Evolutionary conservation across 2,888 invertebrate species (phyloP), one percentile per base, ranked within the genome.

Genomic region (Mesorhabditis sp.): DNA sequence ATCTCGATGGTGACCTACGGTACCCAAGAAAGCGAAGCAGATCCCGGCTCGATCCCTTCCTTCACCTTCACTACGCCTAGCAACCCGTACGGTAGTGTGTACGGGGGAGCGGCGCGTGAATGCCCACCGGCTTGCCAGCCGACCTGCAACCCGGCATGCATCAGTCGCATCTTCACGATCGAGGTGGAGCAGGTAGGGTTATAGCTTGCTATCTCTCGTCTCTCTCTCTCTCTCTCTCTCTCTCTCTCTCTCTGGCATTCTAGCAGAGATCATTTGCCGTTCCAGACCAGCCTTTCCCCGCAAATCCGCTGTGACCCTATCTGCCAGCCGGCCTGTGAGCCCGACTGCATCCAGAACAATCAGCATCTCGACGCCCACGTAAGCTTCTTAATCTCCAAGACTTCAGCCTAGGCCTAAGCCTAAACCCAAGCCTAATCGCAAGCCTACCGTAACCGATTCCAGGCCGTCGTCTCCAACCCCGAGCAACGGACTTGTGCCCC

Each of bases 281-380:
- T 50, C 58, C n/a, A 50, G 58, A 50, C 58, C 58, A 50, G n/a
- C 58, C 44, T 45, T n/a, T 45, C 50, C 45, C 66, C 28, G 50
- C 13, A 45, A n/a, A 45, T 15, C 66, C 63, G 41, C 41, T 71
- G 71, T 65, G 65, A 44, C 4, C 15, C 67, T 7, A 45, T 62
- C 5, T 71, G 71, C 45, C 67, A 65, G 65, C 71, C 71, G 45
- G 62, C 66, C 13, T 71, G 71, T 50, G 71, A 71, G 50, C 68
- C 71, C 3, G 28, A 28, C 41, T 71, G 71, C 62, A 64, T 69
- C n/a, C 69, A 71, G 43, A 66, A 41, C 4, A 58, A 50, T 50
- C 58, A 50, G n/a, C 7, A 50, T 50, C 10, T n/a, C n/a, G 58
- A 50, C n/a, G 58, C 58, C n/a, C 58, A 50, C 2, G 58, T 50